Conservation (phyloP, 2,888 invertebrate species). For the Sphaerophoria taeniata region DNA sequence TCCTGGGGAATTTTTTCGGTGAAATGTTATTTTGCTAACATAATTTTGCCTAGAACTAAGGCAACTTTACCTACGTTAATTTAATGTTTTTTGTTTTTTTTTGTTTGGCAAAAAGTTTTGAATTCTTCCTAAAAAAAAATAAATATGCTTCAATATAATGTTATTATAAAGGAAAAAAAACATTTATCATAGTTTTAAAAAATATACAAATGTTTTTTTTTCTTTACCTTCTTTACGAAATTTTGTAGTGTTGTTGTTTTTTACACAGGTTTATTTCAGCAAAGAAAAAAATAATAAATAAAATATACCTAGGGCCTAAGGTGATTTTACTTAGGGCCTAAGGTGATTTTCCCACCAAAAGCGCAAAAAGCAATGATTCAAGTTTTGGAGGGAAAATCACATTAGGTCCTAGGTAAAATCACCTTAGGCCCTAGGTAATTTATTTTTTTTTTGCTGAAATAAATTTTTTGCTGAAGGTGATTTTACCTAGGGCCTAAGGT, state of each 20-base stretch:
- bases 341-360: no score
- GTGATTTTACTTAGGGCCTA: no score
- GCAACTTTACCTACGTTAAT: neutral
- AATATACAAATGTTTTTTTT: conserved; percentile 9
- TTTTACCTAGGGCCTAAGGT: no score
- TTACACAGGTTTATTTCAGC: conserved; percentile 17
- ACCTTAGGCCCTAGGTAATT: neutral
- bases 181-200: neutral
- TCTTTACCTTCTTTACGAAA: conserved; percentile 5
- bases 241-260: conserved; percentile 6
- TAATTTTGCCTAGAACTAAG: neutral
- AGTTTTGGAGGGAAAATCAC: no score
- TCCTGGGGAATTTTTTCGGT: neutral
- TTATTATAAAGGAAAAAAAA: conserved; percentile 14
- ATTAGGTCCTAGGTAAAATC: no score
- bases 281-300: conserved; percentile 2
- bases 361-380: no score
- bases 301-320: neutral
- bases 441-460: no score
- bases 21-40: neutral
- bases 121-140: conserved; percentile 15
- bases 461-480: no score
- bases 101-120: conserved; percentile 2
- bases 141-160: conserved; percentile 11
- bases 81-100: neutral